phyloP scores from a whole-genome alignment of 2,888 invertebrate species.

The Hanleya hanleyi region DNA sequence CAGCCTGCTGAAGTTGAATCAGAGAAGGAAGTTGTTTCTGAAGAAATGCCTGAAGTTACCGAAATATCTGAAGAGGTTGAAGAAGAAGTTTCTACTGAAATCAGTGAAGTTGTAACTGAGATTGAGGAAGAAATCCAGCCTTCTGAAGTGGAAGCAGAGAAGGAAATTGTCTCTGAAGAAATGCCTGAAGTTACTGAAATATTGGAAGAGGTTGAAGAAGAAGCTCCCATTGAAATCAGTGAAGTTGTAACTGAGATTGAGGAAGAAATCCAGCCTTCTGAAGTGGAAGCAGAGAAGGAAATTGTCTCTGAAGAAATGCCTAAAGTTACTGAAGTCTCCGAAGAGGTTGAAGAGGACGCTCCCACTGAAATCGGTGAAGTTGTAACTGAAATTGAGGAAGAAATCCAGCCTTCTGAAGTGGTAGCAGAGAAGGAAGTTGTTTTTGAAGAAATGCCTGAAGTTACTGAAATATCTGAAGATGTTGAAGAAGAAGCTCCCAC shows the following conservation, averaged over 20 bases:
- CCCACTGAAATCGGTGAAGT: background rate
- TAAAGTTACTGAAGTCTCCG: background rate
- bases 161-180: conserved; percentile 1
- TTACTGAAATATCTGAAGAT: background rate
- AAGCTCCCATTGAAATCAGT: conserved; percentile 12
- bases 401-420: conserved; percentile 8
- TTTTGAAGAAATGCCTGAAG: background rate
- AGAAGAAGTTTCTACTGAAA: conserved; percentile 5
- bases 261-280: conserved; percentile 2
- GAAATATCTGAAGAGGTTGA: conserved; percentile 9
- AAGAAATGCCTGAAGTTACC: background rate
- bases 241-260: background rate
- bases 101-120: conserved; percentile 2
- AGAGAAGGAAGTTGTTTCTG: conserved; percentile 1
- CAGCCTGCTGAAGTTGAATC: conserved; percentile 2
- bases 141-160: background rate
- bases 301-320: background rate
- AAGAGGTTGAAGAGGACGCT: conserved; percentile 7
- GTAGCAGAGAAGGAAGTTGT: background rate
- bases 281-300: background rate
- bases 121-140: conserved; percentile 10
- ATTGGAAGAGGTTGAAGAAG: background rate
- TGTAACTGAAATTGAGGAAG: conserved; percentile 1
- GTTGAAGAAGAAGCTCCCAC: conserved; percentile 1
- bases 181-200: conserved; percentile 1